These are phyloP conservation scores for Oryzias celebensis DNA, from an alignment of 2,113 vertebrate species.

Conservation along the genomic window DNA sequence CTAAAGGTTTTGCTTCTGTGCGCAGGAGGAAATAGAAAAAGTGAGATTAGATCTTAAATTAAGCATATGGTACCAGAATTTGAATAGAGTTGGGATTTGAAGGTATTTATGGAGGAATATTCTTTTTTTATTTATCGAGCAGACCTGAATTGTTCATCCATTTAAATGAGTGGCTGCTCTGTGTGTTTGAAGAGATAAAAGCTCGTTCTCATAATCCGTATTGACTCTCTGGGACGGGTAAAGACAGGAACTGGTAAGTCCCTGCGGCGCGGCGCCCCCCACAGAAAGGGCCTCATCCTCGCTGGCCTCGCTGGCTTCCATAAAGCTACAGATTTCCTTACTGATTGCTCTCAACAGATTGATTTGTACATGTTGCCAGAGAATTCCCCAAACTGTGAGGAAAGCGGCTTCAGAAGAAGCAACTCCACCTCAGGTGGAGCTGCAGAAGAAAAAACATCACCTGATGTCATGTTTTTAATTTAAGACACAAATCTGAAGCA, in stretches of 20 bases:
- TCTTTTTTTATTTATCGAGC: conserved; percentile 75
- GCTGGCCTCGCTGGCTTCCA: conserved; percentile 65
- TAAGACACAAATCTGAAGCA: too few relatives aligned
- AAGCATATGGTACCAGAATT: conserved; percentile 76
- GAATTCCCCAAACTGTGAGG: conserved; percentile 58
- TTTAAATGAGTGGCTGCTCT: conserved; percentile 81
- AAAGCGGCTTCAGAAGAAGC: neutral
- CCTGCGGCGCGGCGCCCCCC: conserved; percentile 69
- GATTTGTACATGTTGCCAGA: conserved; percentile 75
- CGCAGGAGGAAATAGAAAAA: conserved; percentile 75
- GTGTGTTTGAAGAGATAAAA: conserved; percentile 82
- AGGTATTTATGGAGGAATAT: conserved; percentile 75
- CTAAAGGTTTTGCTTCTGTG: conserved; percentile 74
- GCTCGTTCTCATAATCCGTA: conserved; percentile 80
- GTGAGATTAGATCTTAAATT: conserved; percentile 79
- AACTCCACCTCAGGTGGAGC: too few relatives aligned
- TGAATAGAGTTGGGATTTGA: conserved; percentile 80
- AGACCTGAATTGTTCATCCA: conserved; percentile 75
- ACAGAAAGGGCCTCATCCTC: conserved; percentile 72
- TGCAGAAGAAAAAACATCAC: neutral
- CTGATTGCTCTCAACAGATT: conserved; percentile 80
- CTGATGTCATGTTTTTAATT: too few relatives aligned
- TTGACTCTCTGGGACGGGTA: conserved; percentile 78
- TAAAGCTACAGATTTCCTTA: conserved; percentile 83
- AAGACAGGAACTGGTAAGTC: conserved; percentile 78